Evolutionary conservation across 2,888 invertebrate species (phyloP).

Genomic region (Bombyx huttoni): DNA sequence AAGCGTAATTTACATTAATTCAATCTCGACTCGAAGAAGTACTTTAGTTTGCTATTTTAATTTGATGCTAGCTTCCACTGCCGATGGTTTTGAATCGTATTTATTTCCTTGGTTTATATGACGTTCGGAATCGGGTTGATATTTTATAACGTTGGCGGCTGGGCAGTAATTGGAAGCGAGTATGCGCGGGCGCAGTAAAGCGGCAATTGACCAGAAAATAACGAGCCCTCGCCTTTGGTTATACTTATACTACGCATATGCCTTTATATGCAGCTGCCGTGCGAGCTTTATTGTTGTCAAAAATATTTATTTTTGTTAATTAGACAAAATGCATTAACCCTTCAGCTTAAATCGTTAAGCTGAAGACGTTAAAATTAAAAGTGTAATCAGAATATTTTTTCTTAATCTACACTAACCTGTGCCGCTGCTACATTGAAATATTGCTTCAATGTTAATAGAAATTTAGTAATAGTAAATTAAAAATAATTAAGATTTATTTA

Average conservation of each 20-base stretch:
- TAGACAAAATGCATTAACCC: neutral
- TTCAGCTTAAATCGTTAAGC: neutral
- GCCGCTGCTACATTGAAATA: no score
- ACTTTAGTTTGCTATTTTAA: conserved; percentile 2
- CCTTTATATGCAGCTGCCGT: conserved; percentile 56
- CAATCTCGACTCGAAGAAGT: conserved; percentile 11
- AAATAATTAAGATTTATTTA: no score
- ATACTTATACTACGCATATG: conserved; percentile 40
- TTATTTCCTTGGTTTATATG: conserved; percentile 13
- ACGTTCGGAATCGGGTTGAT: conserved; percentile 15
- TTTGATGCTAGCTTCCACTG: conserved; percentile 2
- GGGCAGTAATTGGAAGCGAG: conserved; percentile 67
- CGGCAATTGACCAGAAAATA: conserved; percentile 73
- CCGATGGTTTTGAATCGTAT: conserved; percentile 14
- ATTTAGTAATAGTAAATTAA: no score
- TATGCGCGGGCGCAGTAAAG: conserved; percentile 70
- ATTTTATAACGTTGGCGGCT: conserved; percentile 67
- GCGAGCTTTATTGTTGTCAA: conserved; percentile 35
- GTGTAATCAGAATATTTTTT: neutral
- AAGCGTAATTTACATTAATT: conserved; percentile 64
- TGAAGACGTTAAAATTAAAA: neutral
- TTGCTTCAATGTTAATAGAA: no score
- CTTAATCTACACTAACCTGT: no score
- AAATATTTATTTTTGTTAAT: conserved; percentile 4
- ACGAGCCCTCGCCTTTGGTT: conserved; percentile 51